phyloP scores from a whole-genome alignment of 1,140 invertebrate genomes.

The Brachionus paranguensis region DNA sequence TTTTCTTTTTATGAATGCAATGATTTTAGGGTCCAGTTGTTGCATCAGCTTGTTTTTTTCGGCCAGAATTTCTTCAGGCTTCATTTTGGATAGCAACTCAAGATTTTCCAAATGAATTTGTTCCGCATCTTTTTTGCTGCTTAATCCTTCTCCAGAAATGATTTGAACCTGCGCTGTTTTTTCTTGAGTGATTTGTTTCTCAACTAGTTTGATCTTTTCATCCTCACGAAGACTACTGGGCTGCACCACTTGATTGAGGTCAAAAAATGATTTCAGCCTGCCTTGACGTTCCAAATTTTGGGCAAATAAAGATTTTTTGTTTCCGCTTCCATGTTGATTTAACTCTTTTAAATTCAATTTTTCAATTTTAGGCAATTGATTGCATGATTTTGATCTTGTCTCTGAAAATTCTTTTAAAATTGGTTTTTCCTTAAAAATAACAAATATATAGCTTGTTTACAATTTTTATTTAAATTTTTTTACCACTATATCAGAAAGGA shows the following conservation, averaged over 20 bases:
- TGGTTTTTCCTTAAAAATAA: not conserved
- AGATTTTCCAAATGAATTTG: constrained; percentile 70
- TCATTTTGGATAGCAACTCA: constrained; percentile 64
- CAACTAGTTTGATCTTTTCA: not conserved
- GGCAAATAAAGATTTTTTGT: constrained; percentile 26
- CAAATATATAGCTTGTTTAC: not conserved
- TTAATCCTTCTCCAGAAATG: constrained; percentile 33
- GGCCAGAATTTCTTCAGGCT: constrained; percentile 66
- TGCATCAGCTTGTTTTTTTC: constrained; percentile 66
- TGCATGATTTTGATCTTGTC: not conserved
- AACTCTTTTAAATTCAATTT: not conserved
- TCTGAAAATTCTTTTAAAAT: not conserved
- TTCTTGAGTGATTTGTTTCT: constrained; percentile 49
- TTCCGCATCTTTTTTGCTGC: constrained; percentile 49
- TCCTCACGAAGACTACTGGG: not conserved
- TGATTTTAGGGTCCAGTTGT: constrained; percentile 37
- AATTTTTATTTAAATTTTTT: not conserved
- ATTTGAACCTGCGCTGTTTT: constrained; percentile 25
- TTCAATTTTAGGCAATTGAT: constrained; percentile 2
- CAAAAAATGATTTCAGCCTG: not conserved
- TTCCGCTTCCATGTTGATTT: not conserved
- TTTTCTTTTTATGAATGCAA: constrained; percentile 41
- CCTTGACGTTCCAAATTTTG: constrained; percentile 35
- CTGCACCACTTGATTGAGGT: not conserved
- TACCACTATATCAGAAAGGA: constrained; percentile 7